A percentile compares a stretch with the other conserved stretches of the same genome.
Conservation (phyloP, 2,113 vertebrate species). For the Datnioides undecimradiatus region DNA sequence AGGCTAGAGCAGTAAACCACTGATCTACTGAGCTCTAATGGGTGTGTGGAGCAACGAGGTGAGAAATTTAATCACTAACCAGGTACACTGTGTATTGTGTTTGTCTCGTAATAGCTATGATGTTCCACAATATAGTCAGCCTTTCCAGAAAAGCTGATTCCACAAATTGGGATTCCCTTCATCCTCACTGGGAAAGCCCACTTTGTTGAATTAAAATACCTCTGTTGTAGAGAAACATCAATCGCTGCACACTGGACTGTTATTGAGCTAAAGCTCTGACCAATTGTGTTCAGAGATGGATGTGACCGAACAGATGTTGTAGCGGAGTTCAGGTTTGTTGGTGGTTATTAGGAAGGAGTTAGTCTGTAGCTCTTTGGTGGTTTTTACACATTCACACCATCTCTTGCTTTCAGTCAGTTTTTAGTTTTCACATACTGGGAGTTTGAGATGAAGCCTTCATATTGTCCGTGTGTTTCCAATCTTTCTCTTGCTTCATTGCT, state of each 20-base stretch:
- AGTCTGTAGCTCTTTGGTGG: background rate
- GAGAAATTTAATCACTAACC: conserved; percentile 47
- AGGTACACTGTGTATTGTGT: conserved; percentile 34
- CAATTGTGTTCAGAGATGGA: conserved; percentile 1
- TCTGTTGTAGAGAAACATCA: conserved; percentile 41
- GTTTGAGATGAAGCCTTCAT: background rate
- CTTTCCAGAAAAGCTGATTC: conserved; percentile 24
- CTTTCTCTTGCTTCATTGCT: background rate
- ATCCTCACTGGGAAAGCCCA: background rate
- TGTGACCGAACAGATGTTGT: background rate
- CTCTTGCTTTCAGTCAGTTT: background rate
- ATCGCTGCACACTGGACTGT: background rate
- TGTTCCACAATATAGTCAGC: background rate
- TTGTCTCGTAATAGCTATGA: conserved; percentile 14
- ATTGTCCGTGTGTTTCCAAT: background rate
- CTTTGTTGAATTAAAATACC: conserved; percentile 18
- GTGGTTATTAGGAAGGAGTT: background rate
- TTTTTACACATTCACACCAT: background rate
- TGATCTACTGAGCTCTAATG: conserved; percentile 8
- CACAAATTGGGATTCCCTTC: conserved; percentile 31
- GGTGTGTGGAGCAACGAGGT: background rate
- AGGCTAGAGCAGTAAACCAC: background rate
- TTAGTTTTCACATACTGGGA: background rate
- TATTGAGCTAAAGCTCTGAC: background rate
- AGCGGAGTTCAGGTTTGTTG: background rate